phyloP scores from a whole-genome alignment of 2,113 vertebrate genomes.

The Steatornis caripensis region DNA sequence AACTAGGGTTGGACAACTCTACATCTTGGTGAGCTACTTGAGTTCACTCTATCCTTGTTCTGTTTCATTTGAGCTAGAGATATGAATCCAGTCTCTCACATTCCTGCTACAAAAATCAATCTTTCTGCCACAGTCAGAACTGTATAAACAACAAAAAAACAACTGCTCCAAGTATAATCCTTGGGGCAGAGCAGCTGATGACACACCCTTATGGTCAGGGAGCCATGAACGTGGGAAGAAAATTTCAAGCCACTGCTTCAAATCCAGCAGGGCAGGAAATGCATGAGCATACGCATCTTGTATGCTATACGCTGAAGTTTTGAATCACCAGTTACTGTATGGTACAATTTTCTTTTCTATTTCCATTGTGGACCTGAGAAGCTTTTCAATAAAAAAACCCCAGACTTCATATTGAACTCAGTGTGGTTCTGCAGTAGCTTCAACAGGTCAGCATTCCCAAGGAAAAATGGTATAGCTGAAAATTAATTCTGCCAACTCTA shows the following conservation, averaged over 20 bases:
- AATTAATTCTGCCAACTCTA: neutral
- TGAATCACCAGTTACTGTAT: neutral
- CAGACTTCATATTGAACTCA: neutral
- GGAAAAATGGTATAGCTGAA: neutral
- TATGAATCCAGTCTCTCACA: neutral
- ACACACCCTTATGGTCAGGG: neutral
- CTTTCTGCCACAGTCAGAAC: neutral
- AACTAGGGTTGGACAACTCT: neutral
- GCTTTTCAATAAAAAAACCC: neutral
- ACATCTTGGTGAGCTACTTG: neutral
- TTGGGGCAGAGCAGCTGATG: neutral
- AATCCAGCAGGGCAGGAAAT: neutral
- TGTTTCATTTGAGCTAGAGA: neutral
- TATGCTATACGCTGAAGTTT: rapidly evolving
- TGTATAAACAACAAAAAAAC: neutral
- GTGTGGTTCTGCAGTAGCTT: neutral
- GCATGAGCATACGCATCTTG: neutral
- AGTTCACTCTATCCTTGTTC: neutral
- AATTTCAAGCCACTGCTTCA: neutral
- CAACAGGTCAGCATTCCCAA: neutral
- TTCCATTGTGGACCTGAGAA: neutral
- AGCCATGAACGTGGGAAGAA: neutral
- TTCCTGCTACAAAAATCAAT: neutral
- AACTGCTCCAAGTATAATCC: neutral
- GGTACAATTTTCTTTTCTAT: neutral